These are phyloP conservation scores for Agrilus cyanescens DNA, from an alignment of 2,888 invertebrate species.

Conservation along the genomic window DNA sequence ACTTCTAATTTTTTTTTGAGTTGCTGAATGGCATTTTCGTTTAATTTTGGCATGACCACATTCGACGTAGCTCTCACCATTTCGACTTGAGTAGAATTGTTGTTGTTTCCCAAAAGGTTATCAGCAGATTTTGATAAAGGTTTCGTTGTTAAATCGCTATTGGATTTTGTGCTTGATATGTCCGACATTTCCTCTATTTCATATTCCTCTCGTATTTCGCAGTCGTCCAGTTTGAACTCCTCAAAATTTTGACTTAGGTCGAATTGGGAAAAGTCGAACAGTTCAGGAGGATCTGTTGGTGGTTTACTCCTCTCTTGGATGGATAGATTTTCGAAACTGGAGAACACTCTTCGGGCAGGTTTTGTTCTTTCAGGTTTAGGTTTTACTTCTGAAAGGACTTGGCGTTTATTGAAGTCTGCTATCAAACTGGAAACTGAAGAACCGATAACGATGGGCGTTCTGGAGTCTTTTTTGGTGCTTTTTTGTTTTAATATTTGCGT, in stretches of 20 bases:
- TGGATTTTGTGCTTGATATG: neutral
- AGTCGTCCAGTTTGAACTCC: constrained; percentile 66
- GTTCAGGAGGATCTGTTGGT: neutral
- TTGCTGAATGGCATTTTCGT: constrained; percentile 25
- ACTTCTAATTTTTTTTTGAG: constrained; percentile 29
- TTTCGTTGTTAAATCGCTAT: neutral
- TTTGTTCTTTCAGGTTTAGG: constrained; percentile 24
- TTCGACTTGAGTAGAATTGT: constrained; percentile 23
- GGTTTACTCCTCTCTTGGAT: constrained; percentile 27
- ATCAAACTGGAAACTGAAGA: constrained; percentile 46
- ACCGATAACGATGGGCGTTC: constrained; percentile 44
- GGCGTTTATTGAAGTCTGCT: constrained; percentile 34
- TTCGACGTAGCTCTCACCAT: constrained; percentile 25
- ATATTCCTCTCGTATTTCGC: constrained; percentile 42
- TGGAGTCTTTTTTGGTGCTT: constrained; percentile 23
- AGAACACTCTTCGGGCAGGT: constrained; percentile 26
- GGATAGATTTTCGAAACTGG: constrained; percentile 34
- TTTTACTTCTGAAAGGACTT: constrained; percentile 46
- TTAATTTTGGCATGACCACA: constrained; percentile 21
- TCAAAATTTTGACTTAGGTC: constrained; percentile 67
- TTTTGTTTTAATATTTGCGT: constrained; percentile 30
- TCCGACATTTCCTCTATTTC: constrained; percentile 18
- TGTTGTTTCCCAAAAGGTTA: constrained; percentile 7
- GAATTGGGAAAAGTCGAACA: constrained; percentile 41
- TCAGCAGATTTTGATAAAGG: neutral